phyloP scores from a whole-genome alignment of 1,140 invertebrate genomes.

The Platorchestia sp. region DNA sequence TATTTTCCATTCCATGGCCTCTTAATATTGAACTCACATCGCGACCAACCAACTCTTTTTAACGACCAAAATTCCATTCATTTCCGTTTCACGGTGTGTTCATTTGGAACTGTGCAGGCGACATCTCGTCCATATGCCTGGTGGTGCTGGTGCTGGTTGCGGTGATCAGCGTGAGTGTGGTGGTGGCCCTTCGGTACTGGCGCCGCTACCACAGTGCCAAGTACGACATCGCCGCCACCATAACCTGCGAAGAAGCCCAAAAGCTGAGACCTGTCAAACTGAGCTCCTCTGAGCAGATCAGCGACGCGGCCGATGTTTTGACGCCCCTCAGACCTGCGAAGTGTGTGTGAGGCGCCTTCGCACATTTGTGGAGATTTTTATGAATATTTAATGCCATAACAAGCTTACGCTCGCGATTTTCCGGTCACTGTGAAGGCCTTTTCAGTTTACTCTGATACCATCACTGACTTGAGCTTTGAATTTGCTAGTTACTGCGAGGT shows the following conservation, averaged over 20 bases:
- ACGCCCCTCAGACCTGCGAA: conserved; percentile 11
- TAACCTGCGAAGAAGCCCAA: conserved; percentile 12
- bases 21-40: too few relatives aligned
- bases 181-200: conserved; percentile 2
- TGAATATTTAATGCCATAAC: too few relatives aligned
- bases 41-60: background rate
- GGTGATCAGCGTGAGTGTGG: background rate
- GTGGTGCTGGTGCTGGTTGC: conserved; percentile 26
- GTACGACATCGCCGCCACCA: conserved; percentile 46
- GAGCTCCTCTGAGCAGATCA: background rate
- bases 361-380: background rate
- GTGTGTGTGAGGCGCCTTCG: background rate
- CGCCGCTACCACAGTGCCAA: conserved; percentile 46
- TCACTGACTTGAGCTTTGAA: too few relatives aligned
- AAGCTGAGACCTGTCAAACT: conserved; percentile 36
- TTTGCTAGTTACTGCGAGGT: too few relatives aligned
- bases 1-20: too few relatives aligned
- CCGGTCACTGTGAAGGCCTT: too few relatives aligned
- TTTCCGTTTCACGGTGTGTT: too few relatives aligned
- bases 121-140: conserved; percentile 35
- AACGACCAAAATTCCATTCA: background rate
- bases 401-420: too few relatives aligned
- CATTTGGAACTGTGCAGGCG: background rate
- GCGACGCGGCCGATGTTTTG: background rate
- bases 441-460: too few relatives aligned